phyloP scores from a whole-genome alignment of 37 sponge, comb jelly and placozoan genomes.

The Crambe crambe region DNA sequence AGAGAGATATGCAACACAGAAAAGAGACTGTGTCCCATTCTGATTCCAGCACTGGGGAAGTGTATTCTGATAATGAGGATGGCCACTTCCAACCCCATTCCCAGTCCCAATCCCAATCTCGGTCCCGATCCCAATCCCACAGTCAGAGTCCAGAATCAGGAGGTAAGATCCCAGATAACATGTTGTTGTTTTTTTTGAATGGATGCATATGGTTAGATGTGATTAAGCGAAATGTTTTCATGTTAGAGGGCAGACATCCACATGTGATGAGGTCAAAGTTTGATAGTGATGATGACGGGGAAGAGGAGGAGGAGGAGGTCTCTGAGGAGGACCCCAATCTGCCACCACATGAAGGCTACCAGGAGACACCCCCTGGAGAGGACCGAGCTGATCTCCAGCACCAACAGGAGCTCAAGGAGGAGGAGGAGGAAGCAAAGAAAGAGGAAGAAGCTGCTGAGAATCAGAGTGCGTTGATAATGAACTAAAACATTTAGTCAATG shows the following conservation, averaged over 20 bases:
- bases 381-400: background rate
- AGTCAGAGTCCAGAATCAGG: background rate
- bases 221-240: too few species aligned
- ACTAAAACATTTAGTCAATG: too few species aligned
- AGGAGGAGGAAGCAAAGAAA: conserved; percentile 13
- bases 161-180: background rate
- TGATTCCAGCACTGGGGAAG: background rate
- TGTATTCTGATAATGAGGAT: background rate
- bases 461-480: background rate
- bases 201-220: too few species aligned
- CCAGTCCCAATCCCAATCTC: background rate
- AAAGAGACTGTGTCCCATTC: background rate
- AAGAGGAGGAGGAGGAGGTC: background rate
- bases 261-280: conserved; percentile 37
- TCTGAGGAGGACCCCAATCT: background rate
- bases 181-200: background rate
- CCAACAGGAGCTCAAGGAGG: background rate
- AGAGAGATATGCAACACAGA: background rate
- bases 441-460: conserved; percentile 1
- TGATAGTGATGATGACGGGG: conserved; percentile 6
- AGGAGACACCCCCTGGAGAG: background rate
- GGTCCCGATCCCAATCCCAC: background rate
- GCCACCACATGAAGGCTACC: background rate
- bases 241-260: background rate
- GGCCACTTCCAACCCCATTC: background rate